Evolutionary conservation across 2,888 invertebrate species (phyloP).

Genomic region (Bembecia ichneumoniformis): DNA sequence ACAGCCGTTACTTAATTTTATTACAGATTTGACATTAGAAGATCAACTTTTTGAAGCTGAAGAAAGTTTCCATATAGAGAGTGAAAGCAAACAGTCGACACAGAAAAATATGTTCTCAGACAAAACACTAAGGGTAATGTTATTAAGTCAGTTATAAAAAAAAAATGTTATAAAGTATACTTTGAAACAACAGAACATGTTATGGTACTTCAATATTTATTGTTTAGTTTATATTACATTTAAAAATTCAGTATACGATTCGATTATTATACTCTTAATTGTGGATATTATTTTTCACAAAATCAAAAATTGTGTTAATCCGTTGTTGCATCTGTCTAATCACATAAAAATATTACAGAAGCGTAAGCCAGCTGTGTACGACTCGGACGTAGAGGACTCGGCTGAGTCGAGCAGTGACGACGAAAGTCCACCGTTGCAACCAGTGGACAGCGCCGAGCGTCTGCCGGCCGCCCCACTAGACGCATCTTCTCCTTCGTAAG

Average conservation of each 20-base stretch:
- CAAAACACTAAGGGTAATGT: conserved; percentile 29
- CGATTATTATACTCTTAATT: too few species aligned
- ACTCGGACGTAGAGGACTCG: conserved; percentile 84
- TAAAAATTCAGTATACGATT: too few species aligned
- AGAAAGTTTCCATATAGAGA: conserved; percentile 23
- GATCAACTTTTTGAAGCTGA: conserved; percentile 32
- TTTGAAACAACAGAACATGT: too few species aligned
- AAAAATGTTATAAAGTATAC: too few species aligned
- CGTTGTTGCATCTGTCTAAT: too few species aligned
- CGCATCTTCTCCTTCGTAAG: conserved; percentile 29
- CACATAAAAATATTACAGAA: conserved; percentile 18
- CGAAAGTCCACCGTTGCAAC: conserved; percentile 64
- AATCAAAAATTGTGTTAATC: too few species aligned
- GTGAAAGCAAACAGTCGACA: conserved; percentile 15
- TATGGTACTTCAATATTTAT: too few species aligned
- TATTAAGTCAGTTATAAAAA: too few species aligned
- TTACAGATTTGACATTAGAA: conserved; percentile 45
- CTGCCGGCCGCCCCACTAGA: conserved; percentile 9
- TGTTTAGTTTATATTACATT: background rate
- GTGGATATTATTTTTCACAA: too few species aligned
- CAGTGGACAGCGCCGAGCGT: conserved; percentile 44
- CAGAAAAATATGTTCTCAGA: conserved; percentile 14
- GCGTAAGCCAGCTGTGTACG: conserved; percentile 74
- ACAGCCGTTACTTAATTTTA: background rate
- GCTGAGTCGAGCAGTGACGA: conserved; percentile 86